phyloP scores from a whole-genome alignment of 2,888 invertebrate genomes.

The Polydrusus pterygomalis region DNA sequence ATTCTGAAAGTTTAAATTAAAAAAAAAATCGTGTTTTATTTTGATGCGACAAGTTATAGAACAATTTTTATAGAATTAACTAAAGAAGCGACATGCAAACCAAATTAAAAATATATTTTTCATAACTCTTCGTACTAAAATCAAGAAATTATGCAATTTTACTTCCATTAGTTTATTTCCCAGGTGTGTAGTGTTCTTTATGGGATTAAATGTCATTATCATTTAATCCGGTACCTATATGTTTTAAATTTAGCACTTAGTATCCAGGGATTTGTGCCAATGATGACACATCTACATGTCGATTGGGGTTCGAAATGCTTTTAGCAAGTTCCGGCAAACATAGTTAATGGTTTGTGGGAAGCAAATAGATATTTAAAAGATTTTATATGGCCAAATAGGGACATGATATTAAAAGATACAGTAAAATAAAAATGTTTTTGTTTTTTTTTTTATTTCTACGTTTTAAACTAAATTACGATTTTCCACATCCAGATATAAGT shows the following conservation, averaged over 20 bases:
- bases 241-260: not conserved
- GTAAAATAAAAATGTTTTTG: too few species aligned
- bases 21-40: too few species aligned
- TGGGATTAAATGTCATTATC: not conserved
- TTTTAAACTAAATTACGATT: too few species aligned
- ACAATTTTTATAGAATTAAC: too few species aligned
- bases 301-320: slow-evolving; percentile 1
- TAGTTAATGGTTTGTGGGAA: not conserved
- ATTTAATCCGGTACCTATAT: not conserved
- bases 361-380: not conserved
- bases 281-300: not conserved
- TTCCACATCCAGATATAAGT: too few species aligned
- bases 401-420: too few species aligned
- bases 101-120: too few species aligned
- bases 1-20: too few species aligned
- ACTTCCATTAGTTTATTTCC: not conserved
- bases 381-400: not conserved
- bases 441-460: too few species aligned
- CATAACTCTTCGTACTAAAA: not conserved
- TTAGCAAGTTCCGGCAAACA: not conserved
- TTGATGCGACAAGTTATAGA: too few species aligned
- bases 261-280: not conserved
- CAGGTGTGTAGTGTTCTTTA: not conserved
- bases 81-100: too few species aligned
- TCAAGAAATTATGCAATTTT: not conserved